Percentiles rank a stretch among this genome's conserved stretches.
Evolutionary conservation across 2,888 invertebrate species (phyloP).

Genomic region (Sarcophaga caerulescens): DNA sequence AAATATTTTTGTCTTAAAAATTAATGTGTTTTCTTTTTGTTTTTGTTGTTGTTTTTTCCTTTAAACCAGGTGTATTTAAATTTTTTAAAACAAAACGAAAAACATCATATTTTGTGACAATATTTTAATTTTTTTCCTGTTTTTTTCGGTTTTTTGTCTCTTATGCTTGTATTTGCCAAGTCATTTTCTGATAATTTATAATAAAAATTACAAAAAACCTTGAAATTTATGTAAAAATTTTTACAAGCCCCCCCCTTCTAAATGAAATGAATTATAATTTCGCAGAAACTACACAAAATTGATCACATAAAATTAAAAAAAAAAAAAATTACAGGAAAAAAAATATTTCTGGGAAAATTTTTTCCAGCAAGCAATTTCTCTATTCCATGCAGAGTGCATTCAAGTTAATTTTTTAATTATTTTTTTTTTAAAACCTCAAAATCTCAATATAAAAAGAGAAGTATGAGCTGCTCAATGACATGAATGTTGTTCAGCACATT

Average conservation of each 20-base stretch:
- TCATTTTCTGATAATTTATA: constrained; percentile 66
- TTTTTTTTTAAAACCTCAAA: too few species aligned
- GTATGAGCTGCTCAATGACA: too few species aligned
- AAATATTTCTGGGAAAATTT: neutral
- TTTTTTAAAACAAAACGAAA: neutral
- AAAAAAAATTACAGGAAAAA: neutral
- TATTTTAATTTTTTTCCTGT: constrained; percentile 29
- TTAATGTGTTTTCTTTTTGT: neutral
- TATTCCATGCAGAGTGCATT: too few species aligned
- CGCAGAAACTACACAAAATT: neutral
- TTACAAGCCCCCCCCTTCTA: neutral
- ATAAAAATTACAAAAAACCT: constrained; percentile 28
- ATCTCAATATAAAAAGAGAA: too few species aligned
- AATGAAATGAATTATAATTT: neutral
- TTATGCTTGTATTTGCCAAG: constrained; percentile 44
- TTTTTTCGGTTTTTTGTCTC: constrained; percentile 27
- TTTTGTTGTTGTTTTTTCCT: neutral
- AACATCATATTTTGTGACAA: constrained; percentile 33
- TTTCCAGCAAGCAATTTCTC: neutral
- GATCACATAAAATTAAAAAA: neutral
- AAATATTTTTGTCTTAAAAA: constrained; percentile 30
- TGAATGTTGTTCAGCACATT: too few species aligned
- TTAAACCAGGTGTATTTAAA: constrained; percentile 58
- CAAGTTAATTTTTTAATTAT: too few species aligned
- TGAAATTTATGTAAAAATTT: neutral